These are phyloP conservation scores for Acrossocheilus fasciatus DNA, from an alignment of 2,797 vertebrate genomes.

Conservation along the genomic window DNA sequence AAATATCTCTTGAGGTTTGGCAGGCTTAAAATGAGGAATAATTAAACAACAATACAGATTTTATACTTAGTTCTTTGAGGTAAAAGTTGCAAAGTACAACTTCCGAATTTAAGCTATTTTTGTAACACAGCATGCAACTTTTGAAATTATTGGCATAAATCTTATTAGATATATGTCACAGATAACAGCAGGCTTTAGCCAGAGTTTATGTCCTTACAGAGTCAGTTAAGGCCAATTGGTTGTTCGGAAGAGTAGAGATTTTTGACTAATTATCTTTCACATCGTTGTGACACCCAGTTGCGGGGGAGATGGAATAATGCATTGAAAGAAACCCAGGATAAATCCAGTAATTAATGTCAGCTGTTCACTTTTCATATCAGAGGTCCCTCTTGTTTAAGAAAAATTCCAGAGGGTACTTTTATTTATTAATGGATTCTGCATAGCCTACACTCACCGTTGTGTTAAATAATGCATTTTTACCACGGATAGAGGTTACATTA, in stretches of 20 bases:
- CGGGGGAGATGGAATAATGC: slow-evolving; percentile 40
- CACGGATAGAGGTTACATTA: slow-evolving; percentile 44
- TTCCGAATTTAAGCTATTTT: slow-evolving; percentile 6
- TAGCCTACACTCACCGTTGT: slow-evolving; percentile 30
- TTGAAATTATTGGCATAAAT: background rate
- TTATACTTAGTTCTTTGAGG: slow-evolving; percentile 28
- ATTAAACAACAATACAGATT: slow-evolving; percentile 28
- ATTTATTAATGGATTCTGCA: slow-evolving; percentile 60
- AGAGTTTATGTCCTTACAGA: slow-evolving; percentile 27
- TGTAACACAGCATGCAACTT: background rate
- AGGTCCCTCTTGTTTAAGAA: slow-evolving; percentile 51
- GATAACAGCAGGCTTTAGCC: background rate
- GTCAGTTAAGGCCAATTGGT: background rate
- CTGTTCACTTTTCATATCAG: slow-evolving; percentile 38
- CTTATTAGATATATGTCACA: background rate
- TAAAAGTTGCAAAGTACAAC: background rate
- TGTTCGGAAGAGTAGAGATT: slow-evolving; percentile 42
- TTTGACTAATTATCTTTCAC: slow-evolving; percentile 56
- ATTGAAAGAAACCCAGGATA: slow-evolving; percentile 52
- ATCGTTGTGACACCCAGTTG: slow-evolving; percentile 47
- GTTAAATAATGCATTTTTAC: slow-evolving; percentile 65
- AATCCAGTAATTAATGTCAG: slow-evolving; percentile 58
- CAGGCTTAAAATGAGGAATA: slow-evolving; percentile 11
- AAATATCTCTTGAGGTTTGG: slow-evolving; percentile 28
- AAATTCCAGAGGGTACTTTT: slow-evolving; percentile 55